Evolutionary conservation across 2,888 invertebrate species (phyloP).

Genomic region (Hesperia comma): DNA sequence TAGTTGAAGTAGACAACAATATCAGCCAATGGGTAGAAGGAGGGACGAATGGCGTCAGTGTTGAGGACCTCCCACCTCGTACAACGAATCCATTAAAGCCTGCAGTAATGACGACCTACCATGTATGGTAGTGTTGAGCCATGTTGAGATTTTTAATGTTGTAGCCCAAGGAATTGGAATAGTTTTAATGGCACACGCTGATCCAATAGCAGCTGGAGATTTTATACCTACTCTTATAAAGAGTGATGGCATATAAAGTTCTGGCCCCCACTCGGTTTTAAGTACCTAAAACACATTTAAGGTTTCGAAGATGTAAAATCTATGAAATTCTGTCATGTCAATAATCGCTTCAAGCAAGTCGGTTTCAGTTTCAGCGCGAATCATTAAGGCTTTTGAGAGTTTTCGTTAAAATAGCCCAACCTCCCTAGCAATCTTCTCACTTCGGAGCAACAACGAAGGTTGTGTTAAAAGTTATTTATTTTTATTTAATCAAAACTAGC

Average conservation of each 20-base stretch:
- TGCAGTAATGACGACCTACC: constrained; percentile 22
- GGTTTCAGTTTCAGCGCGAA: no score
- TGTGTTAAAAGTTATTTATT: no score
- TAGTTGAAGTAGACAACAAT: constrained; percentile 19
- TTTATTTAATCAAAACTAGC: no score
- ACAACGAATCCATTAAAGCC: constrained; percentile 21
- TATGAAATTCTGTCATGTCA: no score
- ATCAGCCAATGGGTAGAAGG: constrained; percentile 25
- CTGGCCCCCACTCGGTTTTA: background rate
- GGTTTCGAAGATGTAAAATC: no score
- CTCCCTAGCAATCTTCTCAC: no score
- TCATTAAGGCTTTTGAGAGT: no score
- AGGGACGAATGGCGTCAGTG: constrained; percentile 19
- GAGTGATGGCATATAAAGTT: background rate
- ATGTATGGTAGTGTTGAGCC: constrained; percentile 24
- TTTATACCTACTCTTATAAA: constrained; percentile 15
- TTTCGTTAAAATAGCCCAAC: no score
- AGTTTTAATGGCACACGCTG: constrained; percentile 3
- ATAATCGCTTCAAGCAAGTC: no score
- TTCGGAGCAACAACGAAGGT: no score
- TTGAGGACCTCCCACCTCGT: constrained; percentile 18
- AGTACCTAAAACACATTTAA: no score
- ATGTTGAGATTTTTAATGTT: constrained; percentile 32
- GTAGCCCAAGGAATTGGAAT: constrained; percentile 6
- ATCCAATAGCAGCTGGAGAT: constrained; percentile 19